Evolutionary conservation across 2,113 vertebrate genomes (phyloP).

Genomic region (Hippocampus zosterae): DNA sequence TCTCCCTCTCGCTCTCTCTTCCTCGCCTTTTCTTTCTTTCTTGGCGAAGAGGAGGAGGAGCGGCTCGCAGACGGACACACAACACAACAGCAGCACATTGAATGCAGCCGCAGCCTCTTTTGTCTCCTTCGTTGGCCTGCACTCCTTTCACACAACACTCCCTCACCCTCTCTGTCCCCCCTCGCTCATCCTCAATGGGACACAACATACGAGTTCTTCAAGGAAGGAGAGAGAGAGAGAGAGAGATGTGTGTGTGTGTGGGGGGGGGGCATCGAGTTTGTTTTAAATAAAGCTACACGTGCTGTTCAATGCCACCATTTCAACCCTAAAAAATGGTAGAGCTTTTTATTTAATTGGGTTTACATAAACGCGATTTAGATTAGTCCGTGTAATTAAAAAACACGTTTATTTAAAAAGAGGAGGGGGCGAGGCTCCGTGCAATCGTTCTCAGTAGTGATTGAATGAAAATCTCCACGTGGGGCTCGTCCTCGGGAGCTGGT

Average conservation of each 20-base stretch:
- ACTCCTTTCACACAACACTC: conserved; percentile 69
- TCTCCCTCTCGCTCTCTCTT: background rate
- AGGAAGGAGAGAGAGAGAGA: conserved; percentile 4
- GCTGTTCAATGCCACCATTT: background rate
- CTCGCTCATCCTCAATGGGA: conserved; percentile 68
- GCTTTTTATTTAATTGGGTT: background rate
- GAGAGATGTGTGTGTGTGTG: too few species aligned
- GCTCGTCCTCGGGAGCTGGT: conserved; percentile 64
- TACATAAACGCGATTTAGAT: background rate
- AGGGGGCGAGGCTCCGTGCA: conserved; percentile 42
- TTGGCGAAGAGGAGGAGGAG: conserved; percentile 7
- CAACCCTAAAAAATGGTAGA: background rate
- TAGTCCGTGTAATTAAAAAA: background rate
- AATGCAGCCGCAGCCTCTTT: conserved; percentile 74
- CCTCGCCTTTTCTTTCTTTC: background rate
- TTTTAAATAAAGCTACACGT: conserved; percentile 4
- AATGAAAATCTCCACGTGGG: conserved; percentile 81
- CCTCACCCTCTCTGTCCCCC: conserved; percentile 59
- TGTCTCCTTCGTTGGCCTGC: conserved; percentile 68
- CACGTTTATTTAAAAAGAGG: conserved; percentile 22
- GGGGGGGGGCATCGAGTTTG: background rate
- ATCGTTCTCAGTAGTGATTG: conserved; percentile 69
- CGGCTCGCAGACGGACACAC: conserved; percentile 61
- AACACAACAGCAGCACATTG: conserved; percentile 51
- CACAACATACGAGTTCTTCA: conserved; percentile 65